These are phyloP conservation scores for Macrotrachela quadricornifera DNA, from an alignment of 1,140 invertebrate genomes.

Conservation along the genomic window DNA sequence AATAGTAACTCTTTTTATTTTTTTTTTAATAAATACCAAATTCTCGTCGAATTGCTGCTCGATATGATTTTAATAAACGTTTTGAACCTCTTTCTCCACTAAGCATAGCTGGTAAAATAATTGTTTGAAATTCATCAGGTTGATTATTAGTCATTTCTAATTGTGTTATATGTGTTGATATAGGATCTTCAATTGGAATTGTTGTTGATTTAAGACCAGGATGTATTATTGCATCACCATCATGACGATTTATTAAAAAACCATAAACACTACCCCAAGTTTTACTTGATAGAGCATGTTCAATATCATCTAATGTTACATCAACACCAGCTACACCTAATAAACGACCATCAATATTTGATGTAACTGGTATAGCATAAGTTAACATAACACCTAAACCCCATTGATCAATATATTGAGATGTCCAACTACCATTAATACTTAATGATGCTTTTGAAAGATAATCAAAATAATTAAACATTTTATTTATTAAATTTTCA, in stretches of 20 bases:
- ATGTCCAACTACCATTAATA: conserved; percentile 27
- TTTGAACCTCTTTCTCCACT: conserved; percentile 18
- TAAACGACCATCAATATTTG: conserved; percentile 14
- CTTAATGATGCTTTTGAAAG: conserved; percentile 25
- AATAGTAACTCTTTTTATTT: background rate
- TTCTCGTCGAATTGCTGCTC: background rate
- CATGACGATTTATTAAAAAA: conserved; percentile 30
- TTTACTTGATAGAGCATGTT: conserved; percentile 28
- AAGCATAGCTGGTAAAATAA: conserved; percentile 22
- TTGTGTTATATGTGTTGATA: conserved; percentile 29
- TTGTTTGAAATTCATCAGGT: conserved; percentile 22
- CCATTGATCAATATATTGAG: conserved; percentile 30
- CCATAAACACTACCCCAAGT: conserved; percentile 32
- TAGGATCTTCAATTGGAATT: conserved; percentile 30
- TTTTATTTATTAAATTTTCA: conserved; percentile 31
- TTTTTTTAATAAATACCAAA: background rate
- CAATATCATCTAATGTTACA: conserved; percentile 32
- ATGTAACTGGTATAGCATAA: conserved; percentile 27
- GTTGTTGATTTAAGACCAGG: conserved; percentile 28
- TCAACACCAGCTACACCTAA: conserved; percentile 32
- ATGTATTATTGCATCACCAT: conserved; percentile 30
- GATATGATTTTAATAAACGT: conserved; percentile 9
- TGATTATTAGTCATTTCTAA: conserved; percentile 26
- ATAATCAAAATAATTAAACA: conserved; percentile 32
- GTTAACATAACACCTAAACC: conserved; percentile 30